A percentile compares a stretch with the other conserved stretches of the same genome.
Conservation (phyloP, 2,113 vertebrate genomes). For the Hystrix brachyura region DNA sequence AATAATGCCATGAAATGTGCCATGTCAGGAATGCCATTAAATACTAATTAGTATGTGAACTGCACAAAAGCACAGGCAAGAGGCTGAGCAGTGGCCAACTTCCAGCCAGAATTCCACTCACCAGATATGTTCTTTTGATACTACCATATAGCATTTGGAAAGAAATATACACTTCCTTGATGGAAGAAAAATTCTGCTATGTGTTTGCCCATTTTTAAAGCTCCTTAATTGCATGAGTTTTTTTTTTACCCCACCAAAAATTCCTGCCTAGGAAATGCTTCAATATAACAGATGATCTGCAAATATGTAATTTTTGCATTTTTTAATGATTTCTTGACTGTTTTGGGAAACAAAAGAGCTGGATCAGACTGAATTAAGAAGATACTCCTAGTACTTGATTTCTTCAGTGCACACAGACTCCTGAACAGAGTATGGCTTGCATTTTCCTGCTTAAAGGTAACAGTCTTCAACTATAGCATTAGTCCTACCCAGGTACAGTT, state of each 20-base stretch:
- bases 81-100: not conserved
- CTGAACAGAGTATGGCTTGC: not conserved
- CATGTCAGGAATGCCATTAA: not conserved
- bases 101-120: not conserved
- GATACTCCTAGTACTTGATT: not conserved
- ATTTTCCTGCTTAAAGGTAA: not conserved
- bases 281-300: not conserved
- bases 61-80: not conserved
- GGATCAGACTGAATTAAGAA: not conserved
- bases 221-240: conserved; percentile 32
- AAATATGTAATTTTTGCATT: conserved; percentile 12
- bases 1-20: too few relatives aligned
- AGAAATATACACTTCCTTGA: not conserved
- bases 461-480: not conserved
- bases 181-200: not conserved
- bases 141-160: not conserved
- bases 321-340: not conserved
- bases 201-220: conserved; percentile 60
- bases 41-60: not conserved
- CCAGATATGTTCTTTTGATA: conserved; percentile 4
- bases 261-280: conserved; percentile 24
- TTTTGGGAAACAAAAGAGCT: conserved; percentile 42
- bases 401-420: conserved; percentile 10
- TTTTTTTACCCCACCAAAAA: conserved; percentile 38
- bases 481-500: not conserved